Percentiles rank a stretch among this genome's conserved stretches.
phyloP scores from a whole-genome alignment of 2,888 invertebrate species.

The Mantis religiosa region DNA sequence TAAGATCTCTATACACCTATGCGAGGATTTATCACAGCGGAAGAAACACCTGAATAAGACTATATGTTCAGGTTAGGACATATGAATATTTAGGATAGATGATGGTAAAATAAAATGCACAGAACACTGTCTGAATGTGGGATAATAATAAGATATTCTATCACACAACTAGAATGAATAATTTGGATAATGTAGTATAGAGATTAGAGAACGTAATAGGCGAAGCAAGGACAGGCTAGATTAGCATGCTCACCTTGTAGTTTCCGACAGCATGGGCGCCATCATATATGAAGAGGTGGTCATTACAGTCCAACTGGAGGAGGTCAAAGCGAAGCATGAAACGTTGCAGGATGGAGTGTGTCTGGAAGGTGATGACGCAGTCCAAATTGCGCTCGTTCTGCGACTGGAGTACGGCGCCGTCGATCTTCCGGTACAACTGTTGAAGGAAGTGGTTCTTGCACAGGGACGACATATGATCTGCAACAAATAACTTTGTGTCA shows the following conservation, averaged over 20 bases:
- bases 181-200: too few relatives aligned
- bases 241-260: conserved; percentile 65
- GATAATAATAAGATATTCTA: too few relatives aligned
- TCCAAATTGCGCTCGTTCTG: conserved; percentile 87
- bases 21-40: too few relatives aligned
- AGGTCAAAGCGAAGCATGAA: conserved; percentile 92
- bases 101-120: too few relatives aligned
- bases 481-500: conserved; percentile 39
- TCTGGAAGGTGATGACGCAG: conserved; percentile 91
- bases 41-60: too few relatives aligned
- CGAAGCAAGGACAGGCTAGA: too few relatives aligned
- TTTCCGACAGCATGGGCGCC: conserved; percentile 85
- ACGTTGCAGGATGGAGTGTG: conserved; percentile 87
- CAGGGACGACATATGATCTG: conserved; percentile 85
- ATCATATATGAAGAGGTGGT: conserved; percentile 88
- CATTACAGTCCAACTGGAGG: conserved; percentile 89
- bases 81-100: too few relatives aligned
- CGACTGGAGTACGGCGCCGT: conserved; percentile 85
- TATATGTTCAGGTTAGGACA: too few relatives aligned
- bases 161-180: too few relatives aligned
- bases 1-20: too few relatives aligned
- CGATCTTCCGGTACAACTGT: conserved; percentile 84
- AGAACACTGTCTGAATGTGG: too few relatives aligned
- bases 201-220: too few relatives aligned
- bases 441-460: conserved; percentile 88